phyloP scores from a whole-genome alignment of 2,888 invertebrate genomes.

The Colletes collaris region DNA sequence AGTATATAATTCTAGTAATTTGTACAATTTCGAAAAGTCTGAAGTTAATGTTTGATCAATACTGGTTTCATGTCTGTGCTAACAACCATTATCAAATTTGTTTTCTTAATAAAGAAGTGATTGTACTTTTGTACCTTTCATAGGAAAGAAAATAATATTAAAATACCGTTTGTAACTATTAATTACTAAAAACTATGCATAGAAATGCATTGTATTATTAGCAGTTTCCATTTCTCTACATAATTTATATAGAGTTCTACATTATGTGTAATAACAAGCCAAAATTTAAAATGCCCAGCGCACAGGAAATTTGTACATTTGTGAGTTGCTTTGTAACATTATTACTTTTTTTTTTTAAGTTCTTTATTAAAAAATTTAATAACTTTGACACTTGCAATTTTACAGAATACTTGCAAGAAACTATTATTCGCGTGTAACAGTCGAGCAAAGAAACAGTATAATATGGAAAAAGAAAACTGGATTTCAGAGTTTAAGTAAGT shows the following conservation, averaged over 20 bases:
- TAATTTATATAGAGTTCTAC: background rate
- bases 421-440: background rate
- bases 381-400: background rate
- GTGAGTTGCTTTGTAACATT: slow-evolving; percentile 28
- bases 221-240: slow-evolving; percentile 1
- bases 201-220: slow-evolving; percentile 3
- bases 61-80: slow-evolving; percentile 13
- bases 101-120: background rate
- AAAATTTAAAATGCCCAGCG: slow-evolving; percentile 24
- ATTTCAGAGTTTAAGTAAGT: slow-evolving; percentile 48
- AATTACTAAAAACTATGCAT: slow-evolving; percentile 24
- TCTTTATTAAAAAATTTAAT: background rate
- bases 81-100: background rate
- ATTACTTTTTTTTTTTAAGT: background rate
- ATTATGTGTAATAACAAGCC: slow-evolving; percentile 11
- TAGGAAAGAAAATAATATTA: slow-evolving; percentile 6
- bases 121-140: background rate
- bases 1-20: background rate
- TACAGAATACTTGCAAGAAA: slow-evolving; percentile 28
- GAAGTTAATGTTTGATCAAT: slow-evolving; percentile 61
- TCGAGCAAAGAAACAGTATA: background rate
- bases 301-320: slow-evolving; percentile 19
- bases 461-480: slow-evolving; percentile 25
- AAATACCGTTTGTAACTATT: background rate
- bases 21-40: background rate